These are phyloP conservation scores for Callithrix jacchus DNA, from an alignment of 2,113 vertebrate species.

Conservation along the genomic window DNA sequence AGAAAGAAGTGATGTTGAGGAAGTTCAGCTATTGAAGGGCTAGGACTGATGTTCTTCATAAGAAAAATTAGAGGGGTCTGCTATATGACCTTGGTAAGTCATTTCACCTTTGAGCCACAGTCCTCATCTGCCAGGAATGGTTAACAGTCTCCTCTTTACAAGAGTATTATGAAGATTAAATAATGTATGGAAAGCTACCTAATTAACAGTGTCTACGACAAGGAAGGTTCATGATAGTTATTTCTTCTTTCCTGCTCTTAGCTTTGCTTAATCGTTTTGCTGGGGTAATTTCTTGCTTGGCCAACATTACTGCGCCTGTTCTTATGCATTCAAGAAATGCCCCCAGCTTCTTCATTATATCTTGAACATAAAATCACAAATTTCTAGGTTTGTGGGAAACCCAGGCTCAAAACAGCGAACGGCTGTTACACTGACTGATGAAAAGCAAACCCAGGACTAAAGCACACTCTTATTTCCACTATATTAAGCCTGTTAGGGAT, in stretches of 20 bases:
- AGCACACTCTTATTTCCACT: not conserved
- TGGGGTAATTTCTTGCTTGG: not conserved
- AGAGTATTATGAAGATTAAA: not conserved
- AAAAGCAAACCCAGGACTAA: not conserved
- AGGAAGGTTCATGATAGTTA: not conserved
- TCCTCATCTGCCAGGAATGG: not conserved
- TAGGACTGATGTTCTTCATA: not conserved
- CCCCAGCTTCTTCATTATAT: not conserved
- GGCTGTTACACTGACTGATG: not conserved
- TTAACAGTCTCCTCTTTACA: not conserved
- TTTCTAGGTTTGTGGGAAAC: slow-evolving; percentile 38
- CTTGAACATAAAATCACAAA: not conserved
- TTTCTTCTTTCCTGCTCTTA: not conserved
- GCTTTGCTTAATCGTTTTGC: not conserved
- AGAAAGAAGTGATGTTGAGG: not conserved
- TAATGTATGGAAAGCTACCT: not conserved
- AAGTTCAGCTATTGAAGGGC: not conserved
- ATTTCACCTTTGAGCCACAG: not conserved
- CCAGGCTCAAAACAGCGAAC: not conserved
- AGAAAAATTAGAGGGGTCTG: not conserved
- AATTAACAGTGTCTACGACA: not conserved
- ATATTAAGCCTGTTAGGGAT: not conserved
- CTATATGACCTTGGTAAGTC: not conserved
- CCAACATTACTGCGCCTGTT: not conserved
- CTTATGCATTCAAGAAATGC: not conserved